These are phyloP conservation scores for Palythoa grandis DNA, from an alignment of 92 coral and sea anemone genomes.

Conservation along the genomic window DNA sequence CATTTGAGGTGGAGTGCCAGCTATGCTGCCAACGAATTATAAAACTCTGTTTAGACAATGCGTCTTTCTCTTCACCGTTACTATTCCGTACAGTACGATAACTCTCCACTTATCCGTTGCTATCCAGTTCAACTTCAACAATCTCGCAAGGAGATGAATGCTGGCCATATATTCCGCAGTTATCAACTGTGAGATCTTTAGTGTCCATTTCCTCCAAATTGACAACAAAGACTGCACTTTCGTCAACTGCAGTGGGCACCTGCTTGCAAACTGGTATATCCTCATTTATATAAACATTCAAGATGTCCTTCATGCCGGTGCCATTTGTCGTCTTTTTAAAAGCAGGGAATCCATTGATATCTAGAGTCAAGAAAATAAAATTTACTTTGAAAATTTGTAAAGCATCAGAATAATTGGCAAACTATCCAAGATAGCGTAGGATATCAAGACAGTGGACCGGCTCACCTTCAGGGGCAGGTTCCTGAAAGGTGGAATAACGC, in stretches of 20 bases:
- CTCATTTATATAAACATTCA: slow-evolving; percentile 47
- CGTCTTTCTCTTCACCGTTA: not conserved
- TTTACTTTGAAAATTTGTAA: not conserved
- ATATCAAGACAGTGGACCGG: too few species aligned
- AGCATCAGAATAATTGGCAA: slow-evolving; percentile 6
- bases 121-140: slow-evolving; percentile 8
- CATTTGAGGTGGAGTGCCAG: slow-evolving; percentile 42
- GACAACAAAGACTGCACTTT: slow-evolving; percentile 59
- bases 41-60: slow-evolving; percentile 8
- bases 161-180: slow-evolving; percentile 39
- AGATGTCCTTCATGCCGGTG: slow-evolving; percentile 41
- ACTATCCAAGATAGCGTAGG: too few species aligned
- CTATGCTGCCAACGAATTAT: slow-evolving; percentile 45
- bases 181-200: slow-evolving; percentile 33
- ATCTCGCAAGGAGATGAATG: slow-evolving; percentile 40
- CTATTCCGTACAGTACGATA: not conserved
- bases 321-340: slow-evolving; percentile 40
- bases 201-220: slow-evolving; percentile 30
- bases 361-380: not conserved
- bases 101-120: not conserved
- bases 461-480: too few species aligned
- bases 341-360: slow-evolving; percentile 38
- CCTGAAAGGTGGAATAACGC: too few species aligned
- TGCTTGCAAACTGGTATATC: slow-evolving; percentile 40
- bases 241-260: slow-evolving; percentile 37